Base-by-base conservation (phyloP, 1,140 invertebrate genomes). In the Homarus americanus region DNA sequence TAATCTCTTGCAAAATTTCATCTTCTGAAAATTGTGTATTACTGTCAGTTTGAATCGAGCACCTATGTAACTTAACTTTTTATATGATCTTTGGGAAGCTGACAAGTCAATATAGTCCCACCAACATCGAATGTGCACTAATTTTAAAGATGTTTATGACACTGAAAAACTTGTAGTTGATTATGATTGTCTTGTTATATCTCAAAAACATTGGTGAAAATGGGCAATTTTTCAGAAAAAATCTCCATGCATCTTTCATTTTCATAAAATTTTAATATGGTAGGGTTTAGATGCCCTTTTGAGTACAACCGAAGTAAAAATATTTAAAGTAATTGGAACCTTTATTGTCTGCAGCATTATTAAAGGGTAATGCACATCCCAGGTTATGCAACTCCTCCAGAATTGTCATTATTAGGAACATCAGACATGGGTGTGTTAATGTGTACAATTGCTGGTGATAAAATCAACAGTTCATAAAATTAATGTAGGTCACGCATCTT, bases 401-500 rank as follows among this genome's bases (percentile, higher is more conserved):
- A 82, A 82, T 82, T 58, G 41, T 58, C 53, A 82, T 82, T 82
- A 82, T 82, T 32, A 34, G 12, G 49, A 58, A 63, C 79, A 82
- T 82, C 44, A 82, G 79, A 34, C 38, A 63, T 82, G 79, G 38
- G 38, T 36, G 53, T 53, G 53, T 53, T 75, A 40, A 73, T 20
- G 83, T 75, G 66, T 85, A 73, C 66, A 85, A 85, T 49, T 66
- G 49, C 72, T 85, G 83, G 40, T 85, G 69, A 85, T 49, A 75
- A 73, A 85, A 75, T 73, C 79, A 82, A 53, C 79, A 58, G 79
- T 44, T 58, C 34, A 82, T 82, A 82, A 58, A 82, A 63, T 63
- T 63, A 82, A 82, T 63, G 40, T 80, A 69, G 63, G 49, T 63
- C 49, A 36, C 79, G 63, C 63, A 53, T 82, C 79, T 82, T 53